A percentile compares a stretch with the other conserved stretches of the same genome.
Evolutionary conservation across 2,888 invertebrate species (phyloP).

Genomic region (Allygus modestus): DNA sequence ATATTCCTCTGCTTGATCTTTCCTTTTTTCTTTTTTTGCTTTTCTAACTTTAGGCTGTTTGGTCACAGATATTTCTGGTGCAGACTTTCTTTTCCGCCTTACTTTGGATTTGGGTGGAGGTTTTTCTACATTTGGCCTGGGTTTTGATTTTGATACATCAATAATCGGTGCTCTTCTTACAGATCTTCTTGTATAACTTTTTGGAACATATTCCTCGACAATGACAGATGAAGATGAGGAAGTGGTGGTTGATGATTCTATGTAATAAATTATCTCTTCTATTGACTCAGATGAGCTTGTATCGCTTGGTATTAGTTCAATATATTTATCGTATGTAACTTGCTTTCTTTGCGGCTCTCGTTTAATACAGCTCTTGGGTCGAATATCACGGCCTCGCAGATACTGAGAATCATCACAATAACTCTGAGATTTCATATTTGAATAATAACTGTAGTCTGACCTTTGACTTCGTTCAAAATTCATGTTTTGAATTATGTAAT

Average conservation of each 20-base stretch:
- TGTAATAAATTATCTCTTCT: background rate
- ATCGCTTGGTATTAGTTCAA: background rate
- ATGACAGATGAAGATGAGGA: constrained; percentile 12
- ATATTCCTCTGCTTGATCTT: background rate
- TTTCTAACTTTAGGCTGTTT: background rate
- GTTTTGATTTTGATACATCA: constrained; percentile 28
- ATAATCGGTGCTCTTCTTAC: background rate
- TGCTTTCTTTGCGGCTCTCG: background rate
- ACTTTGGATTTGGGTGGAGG: background rate
- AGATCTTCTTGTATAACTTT: constrained; percentile 8
- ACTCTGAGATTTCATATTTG: background rate
- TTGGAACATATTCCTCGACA: constrained; percentile 25
- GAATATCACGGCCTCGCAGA: background rate
- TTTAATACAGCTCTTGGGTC: background rate
- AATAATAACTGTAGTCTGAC: constrained; percentile 3
- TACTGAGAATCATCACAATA: background rate
- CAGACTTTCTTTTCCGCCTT: background rate
- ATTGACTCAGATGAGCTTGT: constrained; percentile 3
- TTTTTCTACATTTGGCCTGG: background rate
- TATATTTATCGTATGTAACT: background rate
- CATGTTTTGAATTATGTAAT: constrained; percentile 4
- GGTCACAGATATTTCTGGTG: background rate
- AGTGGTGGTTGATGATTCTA: background rate
- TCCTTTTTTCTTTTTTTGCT: background rate
- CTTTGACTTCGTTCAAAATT: background rate